A percentile compares a stretch with the other conserved stretches of the same genome.
These are phyloP conservation scores for Cacatua alba DNA, from an alignment of 2,113 vertebrate genomes.

Conservation along the genomic window DNA sequence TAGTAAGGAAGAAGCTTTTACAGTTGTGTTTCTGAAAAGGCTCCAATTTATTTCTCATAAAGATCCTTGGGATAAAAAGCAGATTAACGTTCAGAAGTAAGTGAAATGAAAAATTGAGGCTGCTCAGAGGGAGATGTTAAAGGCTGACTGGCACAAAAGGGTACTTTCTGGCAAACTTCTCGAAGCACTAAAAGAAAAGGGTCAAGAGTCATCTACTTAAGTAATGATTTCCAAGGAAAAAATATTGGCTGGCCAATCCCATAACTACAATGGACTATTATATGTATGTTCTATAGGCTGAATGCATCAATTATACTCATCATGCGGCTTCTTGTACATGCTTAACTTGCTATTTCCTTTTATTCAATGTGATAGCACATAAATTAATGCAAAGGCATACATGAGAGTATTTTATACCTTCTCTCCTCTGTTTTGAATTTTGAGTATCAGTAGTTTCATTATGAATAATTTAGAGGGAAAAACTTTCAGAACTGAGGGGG, in stretches of 20 bases:
- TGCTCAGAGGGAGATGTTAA: slow-evolving; percentile 54
- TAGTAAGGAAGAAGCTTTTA: slow-evolving; percentile 29
- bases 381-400: slow-evolving; percentile 44
- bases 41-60: slow-evolving; percentile 61
- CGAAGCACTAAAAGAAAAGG: slow-evolving; percentile 54
- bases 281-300: slow-evolving; percentile 45
- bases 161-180: slow-evolving; percentile 72
- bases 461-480: slow-evolving; percentile 53
- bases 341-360: slow-evolving; percentile 53
- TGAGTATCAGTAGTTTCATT: slow-evolving; percentile 20
- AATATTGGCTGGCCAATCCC: slow-evolving; percentile 32
- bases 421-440: slow-evolving; percentile 31
- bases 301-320: slow-evolving; percentile 59
- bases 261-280: slow-evolving; percentile 60
- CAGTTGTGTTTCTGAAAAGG: slow-evolving; percentile 31
- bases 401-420: slow-evolving; percentile 36
- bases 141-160: slow-evolving; percentile 55
- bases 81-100: slow-evolving; percentile 68
- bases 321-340: slow-evolving; percentile 27
- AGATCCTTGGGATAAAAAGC: slow-evolving; percentile 61
- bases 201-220: slow-evolving; percentile 73
- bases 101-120: slow-evolving; percentile 53
- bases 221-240: slow-evolving; percentile 64
- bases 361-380: slow-evolving; percentile 30
- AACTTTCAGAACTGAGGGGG: background rate